Conservation (phyloP, 2,888 invertebrate species). For the Stramonita haemastoma region DNA sequence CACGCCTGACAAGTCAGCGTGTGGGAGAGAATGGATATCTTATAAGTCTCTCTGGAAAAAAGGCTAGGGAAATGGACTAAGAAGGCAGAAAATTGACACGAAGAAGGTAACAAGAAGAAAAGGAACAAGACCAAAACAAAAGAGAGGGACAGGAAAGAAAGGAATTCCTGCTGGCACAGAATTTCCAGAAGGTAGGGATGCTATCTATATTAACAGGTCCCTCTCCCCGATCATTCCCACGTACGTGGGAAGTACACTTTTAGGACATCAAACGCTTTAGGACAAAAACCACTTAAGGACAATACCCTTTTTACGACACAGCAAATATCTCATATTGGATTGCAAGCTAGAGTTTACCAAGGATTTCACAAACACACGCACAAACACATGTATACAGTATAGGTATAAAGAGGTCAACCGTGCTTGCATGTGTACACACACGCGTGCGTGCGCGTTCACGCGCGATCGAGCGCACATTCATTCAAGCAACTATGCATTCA, state of each 20-base stretch:
- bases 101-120: not conserved
- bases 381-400: not conserved
- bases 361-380: too few relatives aligned
- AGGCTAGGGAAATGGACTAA: not conserved
- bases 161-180: not conserved
- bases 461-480: not conserved
- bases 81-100: not conserved
- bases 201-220: not conserved
- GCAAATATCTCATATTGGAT: not conserved
- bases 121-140: not conserved
- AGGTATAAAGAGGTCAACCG: not conserved
- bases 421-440: not conserved
- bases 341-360: too few relatives aligned
- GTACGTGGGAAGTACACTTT: not conserved
- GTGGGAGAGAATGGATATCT: too few relatives aligned
- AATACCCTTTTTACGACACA: not conserved
- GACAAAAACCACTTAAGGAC: too few relatives aligned
- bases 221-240: not conserved
- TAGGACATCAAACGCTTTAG: not conserved
- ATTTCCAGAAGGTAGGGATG: not conserved
- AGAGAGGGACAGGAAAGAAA: not conserved
- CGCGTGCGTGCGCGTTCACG: not conserved
- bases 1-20: not conserved
- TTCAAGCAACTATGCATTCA: not conserved
- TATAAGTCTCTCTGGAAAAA: not conserved